Evolutionary conservation across 2,113 vertebrate species (phyloP).

Genomic region (Rhodinocichla rosea): DNA sequence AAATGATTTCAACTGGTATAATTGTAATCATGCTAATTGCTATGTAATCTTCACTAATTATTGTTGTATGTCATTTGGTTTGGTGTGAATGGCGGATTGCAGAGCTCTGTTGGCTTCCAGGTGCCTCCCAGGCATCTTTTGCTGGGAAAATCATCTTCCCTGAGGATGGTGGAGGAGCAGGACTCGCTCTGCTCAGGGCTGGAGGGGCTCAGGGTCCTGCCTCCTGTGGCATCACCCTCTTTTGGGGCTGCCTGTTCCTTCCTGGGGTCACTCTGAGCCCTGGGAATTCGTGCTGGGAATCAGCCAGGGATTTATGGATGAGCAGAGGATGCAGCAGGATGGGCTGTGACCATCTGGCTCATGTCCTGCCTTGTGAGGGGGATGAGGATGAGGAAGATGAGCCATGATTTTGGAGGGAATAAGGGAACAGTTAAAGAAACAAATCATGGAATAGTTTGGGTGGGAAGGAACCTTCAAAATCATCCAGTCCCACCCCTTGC

Average conservation of each 20-base stretch:
- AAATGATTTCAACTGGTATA: constrained; percentile 71
- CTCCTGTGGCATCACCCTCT: neutral
- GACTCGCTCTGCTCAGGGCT: neutral
- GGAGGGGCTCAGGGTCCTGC: neutral
- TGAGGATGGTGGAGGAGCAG: neutral
- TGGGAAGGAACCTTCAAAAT: neutral
- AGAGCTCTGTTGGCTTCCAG: constrained; percentile 47
- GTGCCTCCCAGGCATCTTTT: neutral
- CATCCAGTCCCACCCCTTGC: neutral
- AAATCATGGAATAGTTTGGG: neutral
- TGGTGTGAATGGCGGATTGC: constrained; percentile 67
- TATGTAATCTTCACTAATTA: constrained; percentile 77
- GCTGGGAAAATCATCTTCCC: neutral
- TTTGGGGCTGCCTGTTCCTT: neutral
- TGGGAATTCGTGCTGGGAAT: neutral
- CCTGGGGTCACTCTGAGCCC: neutral
- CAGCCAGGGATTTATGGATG: neutral
- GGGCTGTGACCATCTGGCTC: rapidly evolving
- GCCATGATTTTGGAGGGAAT: neutral
- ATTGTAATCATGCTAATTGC: constrained; percentile 78
- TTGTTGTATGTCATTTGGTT: constrained; percentile 79
- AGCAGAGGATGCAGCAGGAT: neutral
- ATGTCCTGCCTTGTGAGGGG: neutral
- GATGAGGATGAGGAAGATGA: neutral
- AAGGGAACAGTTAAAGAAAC: neutral